phyloP scores from a whole-genome alignment of 2,888 invertebrate species.

The Lasioglossum marginatum region DNA sequence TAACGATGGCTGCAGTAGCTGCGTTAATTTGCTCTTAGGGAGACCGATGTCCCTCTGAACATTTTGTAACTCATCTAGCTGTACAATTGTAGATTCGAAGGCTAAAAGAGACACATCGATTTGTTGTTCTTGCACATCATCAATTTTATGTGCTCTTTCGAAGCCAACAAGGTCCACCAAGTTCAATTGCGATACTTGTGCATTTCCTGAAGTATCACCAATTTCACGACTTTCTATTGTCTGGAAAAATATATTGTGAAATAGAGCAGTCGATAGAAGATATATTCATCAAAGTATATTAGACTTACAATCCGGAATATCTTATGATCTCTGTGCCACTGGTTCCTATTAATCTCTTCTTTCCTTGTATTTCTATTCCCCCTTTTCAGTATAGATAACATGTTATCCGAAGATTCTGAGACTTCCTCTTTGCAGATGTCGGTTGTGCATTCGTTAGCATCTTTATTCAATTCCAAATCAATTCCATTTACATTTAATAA shows the following conservation, averaged over 20 bases:
- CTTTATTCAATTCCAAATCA: slow-evolving; percentile 89
- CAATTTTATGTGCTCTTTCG: slow-evolving; percentile 92
- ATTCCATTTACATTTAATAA: slow-evolving; percentile 87
- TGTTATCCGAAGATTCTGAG: slow-evolving; percentile 87
- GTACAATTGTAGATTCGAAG: slow-evolving; percentile 92
- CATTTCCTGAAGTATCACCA: slow-evolving; percentile 85
- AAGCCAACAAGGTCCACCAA: slow-evolving; percentile 96
- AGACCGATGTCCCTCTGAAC: slow-evolving; percentile 86
- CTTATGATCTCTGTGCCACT: slow-evolving; percentile 93
- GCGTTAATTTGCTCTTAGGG: slow-evolving; percentile 94
- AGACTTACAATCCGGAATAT: slow-evolving; percentile 93
- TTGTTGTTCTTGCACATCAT: slow-evolving; percentile 92
- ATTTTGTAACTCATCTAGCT: slow-evolving; percentile 88
- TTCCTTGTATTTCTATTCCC: slow-evolving; percentile 90
- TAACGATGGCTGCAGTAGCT: slow-evolving; percentile 93
- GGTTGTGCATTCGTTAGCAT: slow-evolving; percentile 87
- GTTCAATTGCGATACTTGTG: slow-evolving; percentile 92
- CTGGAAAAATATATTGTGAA: slow-evolving; percentile 52
- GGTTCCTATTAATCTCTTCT: slow-evolving; percentile 94
- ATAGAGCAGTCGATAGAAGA: slow-evolving; percentile 8
- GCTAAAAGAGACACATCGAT: slow-evolving; percentile 92
- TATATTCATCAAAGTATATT: neutral
- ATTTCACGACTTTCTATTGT: slow-evolving; percentile 89
- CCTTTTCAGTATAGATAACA: slow-evolving; percentile 86
- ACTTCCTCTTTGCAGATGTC: slow-evolving; percentile 89